Percentiles rank a stretch among this genome's conserved stretches.
Evolutionary conservation across 2,797 vertebrate species (phyloP).

Genomic region (Silurus aristotelis): DNA sequence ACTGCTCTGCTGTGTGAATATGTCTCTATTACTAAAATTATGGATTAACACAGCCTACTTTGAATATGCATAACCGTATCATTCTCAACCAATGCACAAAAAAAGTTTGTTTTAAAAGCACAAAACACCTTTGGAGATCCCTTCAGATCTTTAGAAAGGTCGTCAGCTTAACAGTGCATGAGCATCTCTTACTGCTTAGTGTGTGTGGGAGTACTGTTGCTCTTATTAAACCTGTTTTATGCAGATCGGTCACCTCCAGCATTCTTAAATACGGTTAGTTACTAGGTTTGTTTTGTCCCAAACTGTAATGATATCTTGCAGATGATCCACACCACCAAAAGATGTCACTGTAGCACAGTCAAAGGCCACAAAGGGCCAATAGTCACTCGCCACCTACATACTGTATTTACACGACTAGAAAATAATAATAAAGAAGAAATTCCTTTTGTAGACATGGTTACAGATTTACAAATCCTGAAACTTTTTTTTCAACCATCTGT

Average conservation of each 20-base stretch:
- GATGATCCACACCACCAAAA: slow-evolving; percentile 60
- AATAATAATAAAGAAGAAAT: background rate
- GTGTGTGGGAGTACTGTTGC: background rate
- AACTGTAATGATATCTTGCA: background rate
- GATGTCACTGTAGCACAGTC: slow-evolving; percentile 77
- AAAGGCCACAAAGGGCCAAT: slow-evolving; percentile 22
- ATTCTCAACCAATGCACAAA: background rate
- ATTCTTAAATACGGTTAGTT: slow-evolving; percentile 1
- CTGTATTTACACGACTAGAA: background rate
- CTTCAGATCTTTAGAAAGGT: background rate
- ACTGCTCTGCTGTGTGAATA: background rate
- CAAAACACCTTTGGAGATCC: background rate
- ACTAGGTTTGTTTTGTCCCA: background rate
- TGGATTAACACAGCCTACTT: background rate
- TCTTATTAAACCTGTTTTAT: slow-evolving; percentile 11
- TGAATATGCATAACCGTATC: background rate
- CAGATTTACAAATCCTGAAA: background rate
- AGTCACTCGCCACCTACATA: background rate
- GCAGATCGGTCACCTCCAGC: background rate
- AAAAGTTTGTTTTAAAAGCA: background rate
- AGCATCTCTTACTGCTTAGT: background rate
- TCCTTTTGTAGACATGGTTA: background rate
- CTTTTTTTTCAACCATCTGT: background rate
- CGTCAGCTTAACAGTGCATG: background rate
- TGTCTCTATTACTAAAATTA: background rate